Percentiles rank a stretch among this genome's conserved stretches.
phyloP scores from a whole-genome alignment of 2,888 invertebrate species.

The Pammene aurita region DNA sequence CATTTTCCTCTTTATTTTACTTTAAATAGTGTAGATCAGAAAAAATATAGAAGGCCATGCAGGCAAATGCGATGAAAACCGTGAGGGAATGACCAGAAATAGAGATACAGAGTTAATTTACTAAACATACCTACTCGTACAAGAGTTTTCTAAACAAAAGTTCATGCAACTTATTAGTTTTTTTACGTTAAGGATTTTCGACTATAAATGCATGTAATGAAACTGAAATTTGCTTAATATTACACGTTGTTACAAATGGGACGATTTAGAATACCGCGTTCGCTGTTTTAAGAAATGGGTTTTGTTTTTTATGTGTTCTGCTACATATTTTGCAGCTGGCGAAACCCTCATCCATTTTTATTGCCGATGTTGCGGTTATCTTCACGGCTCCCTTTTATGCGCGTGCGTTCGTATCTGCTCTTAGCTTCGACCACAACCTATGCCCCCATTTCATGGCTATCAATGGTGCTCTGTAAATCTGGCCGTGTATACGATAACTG shows the following conservation, averaged over 20 bases:
- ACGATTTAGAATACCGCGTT: neutral
- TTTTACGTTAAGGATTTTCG: no score
- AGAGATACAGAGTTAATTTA: no score
- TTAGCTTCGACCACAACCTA: slow-evolving; percentile 48
- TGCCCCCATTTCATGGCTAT: slow-evolving; percentile 46
- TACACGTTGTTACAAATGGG: neutral
- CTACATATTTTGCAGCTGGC: slow-evolving; percentile 49
- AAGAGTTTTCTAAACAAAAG: no score
- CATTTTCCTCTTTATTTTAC: no score
- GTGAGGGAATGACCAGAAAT: no score
- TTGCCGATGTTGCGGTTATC: slow-evolving; percentile 55
- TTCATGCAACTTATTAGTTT: no score
- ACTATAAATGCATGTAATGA: no score
- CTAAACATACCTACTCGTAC: no score
- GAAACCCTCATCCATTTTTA: slow-evolving; percentile 62
- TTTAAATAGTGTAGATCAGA: no score
- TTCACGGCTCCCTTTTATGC: slow-evolving; percentile 53
- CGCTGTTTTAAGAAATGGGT: slow-evolving; percentile 19
- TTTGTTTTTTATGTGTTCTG: slow-evolving; percentile 24
- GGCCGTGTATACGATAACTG: slow-evolving; percentile 17
- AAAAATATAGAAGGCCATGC: no score
- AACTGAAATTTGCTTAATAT: neutral
- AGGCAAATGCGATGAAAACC: no score
- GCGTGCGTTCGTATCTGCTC: slow-evolving; percentile 47
- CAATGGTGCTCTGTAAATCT: slow-evolving; percentile 35